Conservation (phyloP, 2,113 vertebrate genomes). For the Periophthalmodon schlosseri region DNA sequence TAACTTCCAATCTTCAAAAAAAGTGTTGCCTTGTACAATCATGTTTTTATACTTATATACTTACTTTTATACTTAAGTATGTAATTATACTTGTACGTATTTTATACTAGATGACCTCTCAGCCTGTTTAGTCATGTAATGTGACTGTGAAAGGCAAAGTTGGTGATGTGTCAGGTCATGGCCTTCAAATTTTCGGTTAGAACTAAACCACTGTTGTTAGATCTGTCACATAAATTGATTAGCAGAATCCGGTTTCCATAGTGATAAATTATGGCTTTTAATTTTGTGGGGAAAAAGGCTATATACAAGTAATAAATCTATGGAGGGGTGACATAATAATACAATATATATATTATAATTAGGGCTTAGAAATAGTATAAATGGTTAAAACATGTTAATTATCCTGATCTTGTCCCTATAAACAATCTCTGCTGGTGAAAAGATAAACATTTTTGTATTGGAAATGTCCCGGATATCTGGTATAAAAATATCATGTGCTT, state of each 20-base stretch:
- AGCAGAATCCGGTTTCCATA: neutral
- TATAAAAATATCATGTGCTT: conserved; percentile 72
- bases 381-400: conserved; percentile 13
- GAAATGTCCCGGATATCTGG: conserved; percentile 33
- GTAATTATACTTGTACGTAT: too few relatives aligned
- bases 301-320: conserved; percentile 10
- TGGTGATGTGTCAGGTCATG: neutral
- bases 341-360: conserved; percentile 2
- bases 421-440: conserved; percentile 60
- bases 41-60: too few relatives aligned
- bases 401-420: conserved; percentile 30
- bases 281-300: neutral
- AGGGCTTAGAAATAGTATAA: conserved; percentile 21
- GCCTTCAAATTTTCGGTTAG: neutral
- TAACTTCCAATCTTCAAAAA: too few relatives aligned
- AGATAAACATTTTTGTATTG: conserved; percentile 26
- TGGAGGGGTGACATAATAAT: neutral
- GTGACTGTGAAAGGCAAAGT: neutral
- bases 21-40: neutral
- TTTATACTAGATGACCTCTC: neutral
- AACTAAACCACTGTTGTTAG: neutral
- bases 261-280: conserved; percentile 43
- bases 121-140: neutral
- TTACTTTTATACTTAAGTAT: too few relatives aligned
- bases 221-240: neutral